A percentile compares a stretch with the other conserved stretches of the same genome.
These are phyloP conservation scores for Tetragonula clypearis DNA, from an alignment of 1,140 invertebrate genomes.

Conservation along the genomic window DNA sequence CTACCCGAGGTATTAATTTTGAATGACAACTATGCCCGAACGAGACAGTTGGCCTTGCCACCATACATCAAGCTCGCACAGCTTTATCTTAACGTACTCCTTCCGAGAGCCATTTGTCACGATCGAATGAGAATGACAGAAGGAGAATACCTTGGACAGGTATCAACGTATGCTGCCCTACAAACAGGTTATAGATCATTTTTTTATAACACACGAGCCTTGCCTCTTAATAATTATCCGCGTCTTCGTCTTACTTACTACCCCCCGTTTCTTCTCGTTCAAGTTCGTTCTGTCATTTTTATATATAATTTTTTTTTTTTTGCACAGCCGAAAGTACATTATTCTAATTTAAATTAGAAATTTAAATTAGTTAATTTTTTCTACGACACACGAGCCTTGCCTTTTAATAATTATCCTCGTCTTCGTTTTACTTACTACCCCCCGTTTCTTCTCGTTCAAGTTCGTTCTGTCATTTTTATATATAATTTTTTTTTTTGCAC, in stretches of 20 bases:
- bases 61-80: not conserved
- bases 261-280: not conserved
- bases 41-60: conserved; percentile 1
- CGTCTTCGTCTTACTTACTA: not conserved
- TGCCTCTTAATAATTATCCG: not conserved
- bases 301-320: too few species aligned
- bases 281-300: not conserved
- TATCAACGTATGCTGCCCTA: too few species aligned
- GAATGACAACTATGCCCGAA: not conserved
- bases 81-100: conserved; percentile 1
- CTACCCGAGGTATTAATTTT: not conserved
- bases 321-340: too few species aligned
- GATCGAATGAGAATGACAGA: conserved; percentile 8
- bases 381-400: not conserved
- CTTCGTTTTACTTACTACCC: not conserved
- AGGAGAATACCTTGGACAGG: not conserved
- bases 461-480: not conserved
- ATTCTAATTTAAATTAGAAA: too few species aligned
- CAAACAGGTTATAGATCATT: not conserved
- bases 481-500: too few species aligned
- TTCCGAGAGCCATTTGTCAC: not conserved
- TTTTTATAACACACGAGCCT: conserved; percentile 4
- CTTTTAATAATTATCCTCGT: not conserved
- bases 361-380: not conserved
- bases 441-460: not conserved